A percentile compares a stretch with the other conserved stretches of the same genome.
Conservation (phyloP, 2,888 invertebrate species). For the Galerucella pusilla region DNA sequence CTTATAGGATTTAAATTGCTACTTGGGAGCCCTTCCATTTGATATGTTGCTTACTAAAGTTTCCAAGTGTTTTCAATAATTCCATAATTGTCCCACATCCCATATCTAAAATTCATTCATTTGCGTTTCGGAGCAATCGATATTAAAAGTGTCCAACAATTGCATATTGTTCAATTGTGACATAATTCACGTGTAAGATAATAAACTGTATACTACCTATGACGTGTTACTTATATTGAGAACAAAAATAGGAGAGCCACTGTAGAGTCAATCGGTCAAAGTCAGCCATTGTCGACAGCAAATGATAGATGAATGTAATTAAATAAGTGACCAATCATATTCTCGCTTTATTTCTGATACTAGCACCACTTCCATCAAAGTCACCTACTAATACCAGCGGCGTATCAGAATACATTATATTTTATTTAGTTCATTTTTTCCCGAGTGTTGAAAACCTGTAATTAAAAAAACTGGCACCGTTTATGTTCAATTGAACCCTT, state of each 20-base stretch:
- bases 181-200: background rate
- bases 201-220: background rate
- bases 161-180: background rate
- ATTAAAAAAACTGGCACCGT: constrained; percentile 13
- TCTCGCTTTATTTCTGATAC: constrained; percentile 61
- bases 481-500: constrained; percentile 36
- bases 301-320: constrained; percentile 65
- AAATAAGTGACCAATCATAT: constrained; percentile 66
- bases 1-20: no score
- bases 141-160: constrained; percentile 13
- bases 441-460: background rate
- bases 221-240: background rate
- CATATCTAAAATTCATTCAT: no score
- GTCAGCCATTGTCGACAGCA: constrained; percentile 63
- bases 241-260: constrained; percentile 20
- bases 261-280: constrained; percentile 60
- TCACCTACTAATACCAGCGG: constrained; percentile 49
- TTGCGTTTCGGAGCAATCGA: no score
- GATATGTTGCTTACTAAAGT: no score
- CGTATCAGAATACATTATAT: constrained; percentile 29
- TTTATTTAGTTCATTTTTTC: constrained; percentile 13
- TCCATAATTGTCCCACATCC: no score
- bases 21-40: no score
- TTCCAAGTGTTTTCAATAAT: no score
- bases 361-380: constrained; percentile 58